These are phyloP conservation scores for Rhincodon typus DNA, from an alignment of 2,797 vertebrate genomes.

Conservation along the genomic window DNA sequence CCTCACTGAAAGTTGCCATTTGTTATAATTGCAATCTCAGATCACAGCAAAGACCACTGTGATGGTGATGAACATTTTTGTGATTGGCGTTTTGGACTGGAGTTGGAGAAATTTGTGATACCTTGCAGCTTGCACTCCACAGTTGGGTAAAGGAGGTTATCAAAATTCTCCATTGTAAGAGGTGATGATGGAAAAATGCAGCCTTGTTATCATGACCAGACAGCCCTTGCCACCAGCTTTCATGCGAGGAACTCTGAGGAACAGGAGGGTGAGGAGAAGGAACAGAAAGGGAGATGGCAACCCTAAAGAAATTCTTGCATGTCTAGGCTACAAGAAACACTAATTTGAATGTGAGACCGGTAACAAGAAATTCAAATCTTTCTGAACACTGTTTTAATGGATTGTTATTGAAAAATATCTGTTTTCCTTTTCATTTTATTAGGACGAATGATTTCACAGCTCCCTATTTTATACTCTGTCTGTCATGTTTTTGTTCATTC, in stretches of 20 bases:
- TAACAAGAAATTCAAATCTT: no score
- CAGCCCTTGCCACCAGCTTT: background rate
- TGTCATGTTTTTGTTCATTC: no score
- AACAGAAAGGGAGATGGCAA: no score
- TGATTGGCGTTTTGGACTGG: background rate
- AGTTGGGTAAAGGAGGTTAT: background rate
- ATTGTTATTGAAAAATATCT: no score
- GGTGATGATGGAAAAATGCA: background rate
- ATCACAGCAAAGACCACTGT: background rate
- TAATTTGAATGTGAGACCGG: no score
- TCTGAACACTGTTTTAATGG: no score
- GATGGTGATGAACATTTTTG: background rate
- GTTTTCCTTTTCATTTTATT: no score
- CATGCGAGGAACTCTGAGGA: background rate
- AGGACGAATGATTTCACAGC: no score
- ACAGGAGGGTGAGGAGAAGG: background rate
- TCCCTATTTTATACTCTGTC: no score
- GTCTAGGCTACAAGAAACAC: no score
- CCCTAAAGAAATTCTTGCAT: no score
- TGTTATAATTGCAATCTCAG: background rate
- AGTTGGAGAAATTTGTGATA: background rate
- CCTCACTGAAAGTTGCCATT: background rate
- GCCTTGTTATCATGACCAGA: background rate
- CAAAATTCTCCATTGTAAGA: background rate
- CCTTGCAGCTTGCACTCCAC: background rate